Percentiles rank a stretch among this genome's conserved stretches.
Conservation (phyloP, 2,888 invertebrate species). For the Drosophila flavopinicola region DNA sequence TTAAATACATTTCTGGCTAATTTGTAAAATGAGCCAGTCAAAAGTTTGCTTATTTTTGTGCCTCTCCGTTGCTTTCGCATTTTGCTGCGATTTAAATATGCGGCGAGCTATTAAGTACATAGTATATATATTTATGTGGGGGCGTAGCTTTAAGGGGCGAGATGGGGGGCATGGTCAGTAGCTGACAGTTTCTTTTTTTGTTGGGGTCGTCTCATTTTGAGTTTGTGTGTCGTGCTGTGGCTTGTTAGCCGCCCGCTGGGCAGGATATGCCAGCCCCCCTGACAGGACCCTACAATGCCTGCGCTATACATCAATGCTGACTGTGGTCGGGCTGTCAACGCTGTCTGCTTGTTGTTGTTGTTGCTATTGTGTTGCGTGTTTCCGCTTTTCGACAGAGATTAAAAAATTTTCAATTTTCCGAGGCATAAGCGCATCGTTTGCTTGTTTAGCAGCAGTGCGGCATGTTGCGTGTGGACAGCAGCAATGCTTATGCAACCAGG, state of each 20-base stretch:
- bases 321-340: slow-evolving; percentile 66
- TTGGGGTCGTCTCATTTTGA: slow-evolving; percentile 59
- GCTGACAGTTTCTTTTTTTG: slow-evolving; percentile 49
- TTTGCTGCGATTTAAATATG: slow-evolving; percentile 68
- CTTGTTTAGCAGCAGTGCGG: slow-evolving; percentile 43
- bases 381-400: slow-evolving; percentile 76
- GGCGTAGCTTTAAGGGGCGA: background rate
- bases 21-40: slow-evolving; percentile 63
- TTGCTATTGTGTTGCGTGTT: slow-evolving; percentile 58
- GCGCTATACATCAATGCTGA: slow-evolving; percentile 40
- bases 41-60: slow-evolving; percentile 60
- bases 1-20: slow-evolving; percentile 73
- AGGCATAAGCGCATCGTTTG: slow-evolving; percentile 51
- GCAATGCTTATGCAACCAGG: slow-evolving; percentile 46
- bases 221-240: slow-evolving; percentile 64
- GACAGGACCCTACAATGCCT: slow-evolving; percentile 9
- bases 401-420: slow-evolving; percentile 70
- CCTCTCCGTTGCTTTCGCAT: slow-evolving; percentile 22
- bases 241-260: slow-evolving; percentile 75
- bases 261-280: slow-evolving; percentile 25
- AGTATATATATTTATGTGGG: slow-evolving; percentile 25
- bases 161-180: slow-evolving; percentile 4
- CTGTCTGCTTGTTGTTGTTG: slow-evolving; percentile 24
- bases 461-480: background rate
- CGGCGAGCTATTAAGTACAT: slow-evolving; percentile 64